phyloP scores from a whole-genome alignment of 1,140 invertebrate genomes.

The Doryteuthis pealeii region DNA sequence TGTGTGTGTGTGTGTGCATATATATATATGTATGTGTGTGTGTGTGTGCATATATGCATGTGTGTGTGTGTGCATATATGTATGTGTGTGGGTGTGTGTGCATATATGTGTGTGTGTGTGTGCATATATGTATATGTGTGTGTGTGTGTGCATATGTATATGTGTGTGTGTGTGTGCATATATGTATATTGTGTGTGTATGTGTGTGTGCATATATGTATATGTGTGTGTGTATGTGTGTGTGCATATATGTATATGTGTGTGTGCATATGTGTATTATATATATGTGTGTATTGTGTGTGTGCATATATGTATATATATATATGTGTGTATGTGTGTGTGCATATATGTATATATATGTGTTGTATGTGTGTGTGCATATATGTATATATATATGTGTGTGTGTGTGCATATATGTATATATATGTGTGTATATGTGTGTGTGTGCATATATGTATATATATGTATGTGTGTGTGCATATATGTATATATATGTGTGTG shows the following conservation, averaged over 20 bases:
- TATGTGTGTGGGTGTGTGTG: too few species aligned
- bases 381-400: neutral
- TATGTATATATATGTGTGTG: neutral
- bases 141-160: too few species aligned
- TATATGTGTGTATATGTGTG: neutral
- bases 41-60: too few species aligned
- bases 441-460: neutral
- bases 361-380: neutral
- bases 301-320: neutral
- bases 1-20: too few species aligned
- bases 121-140: too few species aligned
- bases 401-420: neutral
- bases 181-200: too few species aligned
- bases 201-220: neutral
- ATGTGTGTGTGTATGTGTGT: neutral
- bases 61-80: too few species aligned
- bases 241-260: neutral
- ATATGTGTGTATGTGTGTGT: neutral
- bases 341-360: neutral
- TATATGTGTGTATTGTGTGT: neutral
- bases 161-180: too few species aligned
- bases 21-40: too few species aligned
- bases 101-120: too few species aligned
- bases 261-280: neutral
- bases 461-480: neutral